Percentiles rank a stretch among this genome's conserved stretches.
Evolutionary conservation across 1,140 invertebrate genomes (phyloP).

Genomic region (Drosophila saltans): DNA sequence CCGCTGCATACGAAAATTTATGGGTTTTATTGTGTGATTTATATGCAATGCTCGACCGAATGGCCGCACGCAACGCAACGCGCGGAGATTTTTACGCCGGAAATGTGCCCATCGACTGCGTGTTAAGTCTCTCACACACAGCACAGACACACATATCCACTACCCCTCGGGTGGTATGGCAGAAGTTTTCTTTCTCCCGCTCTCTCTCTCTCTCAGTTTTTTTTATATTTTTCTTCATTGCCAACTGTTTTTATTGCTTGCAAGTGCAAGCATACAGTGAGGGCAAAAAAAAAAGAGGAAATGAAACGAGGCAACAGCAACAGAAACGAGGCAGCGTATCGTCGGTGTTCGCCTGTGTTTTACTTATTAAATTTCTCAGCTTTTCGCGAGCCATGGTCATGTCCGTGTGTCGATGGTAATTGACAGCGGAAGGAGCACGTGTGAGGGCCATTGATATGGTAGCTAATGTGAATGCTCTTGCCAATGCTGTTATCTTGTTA

Average conservation of each 20-base stretch:
- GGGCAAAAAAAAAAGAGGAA: neutral
- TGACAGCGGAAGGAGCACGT: slow-evolving; percentile 59
- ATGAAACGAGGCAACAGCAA: neutral
- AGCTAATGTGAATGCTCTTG: slow-evolving; percentile 45
- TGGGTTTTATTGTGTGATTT: slow-evolving; percentile 81
- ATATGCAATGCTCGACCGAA: slow-evolving; percentile 62
- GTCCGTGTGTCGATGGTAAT: slow-evolving; percentile 52
- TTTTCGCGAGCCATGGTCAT: slow-evolving; percentile 30
- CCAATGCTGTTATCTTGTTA: neutral
- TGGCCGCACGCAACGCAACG: slow-evolving; percentile 40
- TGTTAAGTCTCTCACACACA: slow-evolving; percentile 67
- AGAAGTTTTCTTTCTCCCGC: slow-evolving; percentile 10
- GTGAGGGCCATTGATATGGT: slow-evolving; percentile 64
- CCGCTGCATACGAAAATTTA: slow-evolving; percentile 72
- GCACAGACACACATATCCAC: slow-evolving; percentile 31
- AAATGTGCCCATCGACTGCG: slow-evolving; percentile 78
- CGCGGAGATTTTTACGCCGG: slow-evolving; percentile 69
- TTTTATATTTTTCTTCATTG: slow-evolving; percentile 47
- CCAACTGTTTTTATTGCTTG: slow-evolving; percentile 69
- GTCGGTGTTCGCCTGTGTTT: slow-evolving; percentile 44
- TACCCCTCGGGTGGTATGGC: slow-evolving; percentile 7
- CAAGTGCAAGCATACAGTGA: slow-evolving; percentile 35
- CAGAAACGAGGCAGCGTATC: too few species aligned
- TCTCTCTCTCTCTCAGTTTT: slow-evolving; percentile 1
- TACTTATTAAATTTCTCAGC: slow-evolving; percentile 78